Evolutionary conservation across 2,113 vertebrate genomes (phyloP).

Genomic region (Vireo altiloquus): DNA sequence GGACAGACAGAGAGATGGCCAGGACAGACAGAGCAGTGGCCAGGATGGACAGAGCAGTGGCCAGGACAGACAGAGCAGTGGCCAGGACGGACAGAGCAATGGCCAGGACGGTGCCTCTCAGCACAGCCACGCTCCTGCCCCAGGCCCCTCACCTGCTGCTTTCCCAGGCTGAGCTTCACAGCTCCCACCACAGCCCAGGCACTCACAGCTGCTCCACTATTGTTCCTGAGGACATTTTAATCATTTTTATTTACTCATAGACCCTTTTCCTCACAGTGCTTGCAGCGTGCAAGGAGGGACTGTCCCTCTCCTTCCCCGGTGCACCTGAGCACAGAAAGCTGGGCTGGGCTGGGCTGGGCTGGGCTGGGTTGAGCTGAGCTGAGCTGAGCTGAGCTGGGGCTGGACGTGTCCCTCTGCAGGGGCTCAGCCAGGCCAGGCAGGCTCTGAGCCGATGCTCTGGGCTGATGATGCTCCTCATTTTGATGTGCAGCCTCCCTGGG

Average conservation of each 20-base stretch:
- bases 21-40: too few relatives aligned
- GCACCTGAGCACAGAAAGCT: neutral
- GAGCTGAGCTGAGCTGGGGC: neutral
- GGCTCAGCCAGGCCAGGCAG: neutral
- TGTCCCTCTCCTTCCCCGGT: neutral
- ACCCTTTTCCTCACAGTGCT: neutral
- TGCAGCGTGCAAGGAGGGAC: neutral
- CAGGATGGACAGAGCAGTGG: too few relatives aligned
- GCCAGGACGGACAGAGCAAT: neutral
- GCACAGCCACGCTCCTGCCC: neutral
- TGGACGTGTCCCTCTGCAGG: neutral
- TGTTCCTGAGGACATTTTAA: neutral
- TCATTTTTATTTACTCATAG: neutral
- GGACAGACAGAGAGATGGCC: too few relatives aligned
- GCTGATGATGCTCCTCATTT: neutral
- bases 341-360: neutral
- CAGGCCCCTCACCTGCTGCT: neutral
- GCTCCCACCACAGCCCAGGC: neutral
- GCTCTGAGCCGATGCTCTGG: neutral
- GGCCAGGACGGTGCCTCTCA: neutral
- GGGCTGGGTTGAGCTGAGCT: neutral
- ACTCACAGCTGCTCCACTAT: neutral
- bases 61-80: too few relatives aligned
- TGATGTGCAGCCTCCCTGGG: neutral
- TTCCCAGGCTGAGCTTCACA: neutral